Percentiles rank a stretch among this genome's conserved stretches.
Conservation (phyloP, 2,888 invertebrate genomes). For the Panzeria rudis region DNA sequence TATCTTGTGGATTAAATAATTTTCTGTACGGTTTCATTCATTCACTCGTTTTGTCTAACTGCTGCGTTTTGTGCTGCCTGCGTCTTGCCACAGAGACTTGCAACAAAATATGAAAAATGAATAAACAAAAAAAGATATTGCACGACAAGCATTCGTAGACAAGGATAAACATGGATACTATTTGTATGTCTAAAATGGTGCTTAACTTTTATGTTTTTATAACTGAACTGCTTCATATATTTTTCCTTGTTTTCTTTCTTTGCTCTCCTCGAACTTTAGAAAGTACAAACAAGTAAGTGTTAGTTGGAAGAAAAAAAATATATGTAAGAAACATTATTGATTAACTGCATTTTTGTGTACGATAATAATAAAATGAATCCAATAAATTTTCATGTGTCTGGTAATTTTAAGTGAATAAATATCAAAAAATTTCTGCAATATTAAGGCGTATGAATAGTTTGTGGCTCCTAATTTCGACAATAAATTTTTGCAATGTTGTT, state of each 20-base stretch:
- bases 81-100: slow-evolving; percentile 36
- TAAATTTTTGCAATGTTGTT: slow-evolving; percentile 27
- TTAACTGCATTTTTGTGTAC: slow-evolving; percentile 59
- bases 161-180: slow-evolving; percentile 56
- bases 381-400: slow-evolving; percentile 67
- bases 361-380: slow-evolving; percentile 49
- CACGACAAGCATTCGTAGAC: slow-evolving; percentile 20
- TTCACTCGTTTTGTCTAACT: slow-evolving; percentile 28
- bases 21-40: slow-evolving; percentile 30
- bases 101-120: slow-evolving; percentile 28
- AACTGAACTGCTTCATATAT: slow-evolving; percentile 25
- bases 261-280: slow-evolving; percentile 37
- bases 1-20: slow-evolving; percentile 44
- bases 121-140: slow-evolving; percentile 18
- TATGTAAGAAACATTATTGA: slow-evolving; percentile 37
- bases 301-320: not conserved
- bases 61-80: slow-evolving; percentile 11
- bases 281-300: slow-evolving; percentile 17
- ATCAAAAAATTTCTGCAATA: slow-evolving; percentile 51
- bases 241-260: not conserved
- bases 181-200: slow-evolving; percentile 50
- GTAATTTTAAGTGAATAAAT: slow-evolving; percentile 56
- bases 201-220: slow-evolving; percentile 32
- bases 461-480: slow-evolving; percentile 36
- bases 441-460: slow-evolving; percentile 43